Evolutionary conservation across 1,140 invertebrate genomes (phyloP).

Genomic region (Drosophila punjabiensis): DNA sequence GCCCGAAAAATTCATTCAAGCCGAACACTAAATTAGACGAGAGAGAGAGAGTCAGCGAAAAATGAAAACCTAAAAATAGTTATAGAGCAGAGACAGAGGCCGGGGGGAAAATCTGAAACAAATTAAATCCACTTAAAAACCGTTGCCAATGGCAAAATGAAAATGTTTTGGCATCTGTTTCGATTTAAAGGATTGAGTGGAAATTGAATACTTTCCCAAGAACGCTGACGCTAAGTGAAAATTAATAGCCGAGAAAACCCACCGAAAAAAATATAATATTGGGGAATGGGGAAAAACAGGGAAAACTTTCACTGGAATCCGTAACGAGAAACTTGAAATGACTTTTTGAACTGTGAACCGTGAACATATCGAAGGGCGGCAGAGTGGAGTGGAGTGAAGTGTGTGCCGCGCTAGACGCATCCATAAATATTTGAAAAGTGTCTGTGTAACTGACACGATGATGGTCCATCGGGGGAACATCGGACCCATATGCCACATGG

Average conservation of each 20-base stretch:
- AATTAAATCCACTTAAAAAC: constrained; percentile 60
- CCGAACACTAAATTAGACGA: constrained; percentile 66
- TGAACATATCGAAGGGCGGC: constrained; percentile 29
- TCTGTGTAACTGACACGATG: constrained; percentile 72
- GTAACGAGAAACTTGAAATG: constrained; percentile 78
- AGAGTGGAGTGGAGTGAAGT: constrained; percentile 18
- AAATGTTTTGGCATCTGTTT: constrained; percentile 81
- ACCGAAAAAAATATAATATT: background rate
- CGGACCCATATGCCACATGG: constrained; percentile 66
- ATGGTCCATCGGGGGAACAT: constrained; percentile 26
- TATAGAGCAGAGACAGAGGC: background rate
- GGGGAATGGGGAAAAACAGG: constrained; percentile 4
- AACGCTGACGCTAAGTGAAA: constrained; percentile 72
- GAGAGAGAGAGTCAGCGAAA: constrained; percentile 31
- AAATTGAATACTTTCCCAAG: constrained; percentile 65
- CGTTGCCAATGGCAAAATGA: constrained; percentile 45
- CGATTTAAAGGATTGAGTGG: constrained; percentile 76
- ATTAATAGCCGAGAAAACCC: constrained; percentile 61
- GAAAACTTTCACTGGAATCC: constrained; percentile 73
- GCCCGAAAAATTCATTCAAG: constrained; percentile 27
- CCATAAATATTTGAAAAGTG: constrained; percentile 79
- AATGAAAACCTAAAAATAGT: constrained; percentile 66
- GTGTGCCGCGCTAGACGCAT: constrained; percentile 53
- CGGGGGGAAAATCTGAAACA: constrained; percentile 21
- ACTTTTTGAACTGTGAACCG: constrained; percentile 81